These are phyloP conservation scores for Mugil cephalus DNA, from an alignment of 2,113 vertebrate species.

Conservation along the genomic window DNA sequence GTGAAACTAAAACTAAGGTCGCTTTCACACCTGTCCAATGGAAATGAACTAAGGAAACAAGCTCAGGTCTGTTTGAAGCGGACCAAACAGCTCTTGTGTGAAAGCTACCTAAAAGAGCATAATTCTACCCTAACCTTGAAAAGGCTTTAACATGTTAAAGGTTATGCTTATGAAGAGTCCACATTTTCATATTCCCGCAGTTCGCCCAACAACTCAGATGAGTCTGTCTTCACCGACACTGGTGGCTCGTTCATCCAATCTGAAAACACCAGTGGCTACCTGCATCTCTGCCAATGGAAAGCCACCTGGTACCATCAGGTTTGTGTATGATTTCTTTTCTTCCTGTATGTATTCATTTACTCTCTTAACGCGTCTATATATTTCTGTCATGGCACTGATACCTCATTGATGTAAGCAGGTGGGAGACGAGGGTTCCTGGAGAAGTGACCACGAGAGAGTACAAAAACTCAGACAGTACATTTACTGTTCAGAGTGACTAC, in stretches of 20 bases:
- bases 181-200: constrained; percentile 71
- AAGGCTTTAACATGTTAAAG: too few relatives aligned
- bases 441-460: constrained; percentile 91
- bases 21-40: too few relatives aligned
- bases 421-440: constrained; percentile 93
- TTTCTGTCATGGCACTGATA: neutral
- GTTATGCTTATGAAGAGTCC: too few relatives aligned
- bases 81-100: too few relatives aligned
- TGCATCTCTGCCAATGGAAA: constrained; percentile 80
- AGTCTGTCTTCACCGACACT: constrained; percentile 88
- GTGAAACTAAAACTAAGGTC: too few relatives aligned
- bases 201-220: constrained; percentile 92
- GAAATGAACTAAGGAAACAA: too few relatives aligned
- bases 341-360: neutral
- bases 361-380: neutral
- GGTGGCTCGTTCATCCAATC: constrained; percentile 87
- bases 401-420: constrained; percentile 76
- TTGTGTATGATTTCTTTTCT: neutral
- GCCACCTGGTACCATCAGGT: constrained; percentile 78
- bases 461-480: constrained; percentile 90
- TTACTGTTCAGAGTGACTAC: constrained; percentile 95
- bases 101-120: too few relatives aligned
- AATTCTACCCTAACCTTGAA: too few relatives aligned
- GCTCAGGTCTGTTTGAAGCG: too few relatives aligned
- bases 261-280: constrained; percentile 93